Percentiles rank a stretch among this genome's conserved stretches.
These are phyloP conservation scores for Nemotelus nigrinus DNA, from an alignment of 2,888 invertebrate genomes.

Conservation along the genomic window DNA sequence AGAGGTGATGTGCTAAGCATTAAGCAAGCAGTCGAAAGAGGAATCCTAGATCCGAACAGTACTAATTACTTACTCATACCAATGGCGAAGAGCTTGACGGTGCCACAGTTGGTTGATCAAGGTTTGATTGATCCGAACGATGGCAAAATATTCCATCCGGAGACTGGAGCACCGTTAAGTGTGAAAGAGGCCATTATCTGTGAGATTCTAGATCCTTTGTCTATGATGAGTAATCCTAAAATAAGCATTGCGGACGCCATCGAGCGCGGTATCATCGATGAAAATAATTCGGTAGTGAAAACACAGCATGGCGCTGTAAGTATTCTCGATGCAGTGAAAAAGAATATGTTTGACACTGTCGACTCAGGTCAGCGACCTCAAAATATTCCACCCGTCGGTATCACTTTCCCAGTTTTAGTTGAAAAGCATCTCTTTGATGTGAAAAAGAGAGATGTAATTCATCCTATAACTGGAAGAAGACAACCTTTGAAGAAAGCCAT, in stretches of 20 bases:
- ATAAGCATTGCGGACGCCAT: constrained; percentile 83
- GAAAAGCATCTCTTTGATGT: constrained; percentile 78
- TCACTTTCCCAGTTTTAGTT: constrained; percentile 84
- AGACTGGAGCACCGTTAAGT: constrained; percentile 81
- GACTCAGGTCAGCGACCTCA: constrained; percentile 63
- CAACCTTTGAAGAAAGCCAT: constrained; percentile 77
- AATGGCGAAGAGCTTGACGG: constrained; percentile 79
- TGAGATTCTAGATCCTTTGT: constrained; percentile 86
- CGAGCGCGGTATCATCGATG: constrained; percentile 75
- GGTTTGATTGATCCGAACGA: constrained; percentile 81
- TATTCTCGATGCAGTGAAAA: constrained; percentile 77
- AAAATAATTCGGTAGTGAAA: constrained; percentile 74
- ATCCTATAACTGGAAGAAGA: constrained; percentile 77
- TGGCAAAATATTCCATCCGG: constrained; percentile 85
- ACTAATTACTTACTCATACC: constrained; percentile 82
- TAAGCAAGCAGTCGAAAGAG: constrained; percentile 83
- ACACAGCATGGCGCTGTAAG: constrained; percentile 72
- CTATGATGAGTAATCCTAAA: constrained; percentile 73
- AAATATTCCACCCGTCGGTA: constrained; percentile 80
- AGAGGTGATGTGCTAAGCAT: constrained; percentile 83
- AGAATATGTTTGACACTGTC: constrained; percentile 69
- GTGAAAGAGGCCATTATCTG: constrained; percentile 86
- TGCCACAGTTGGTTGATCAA: constrained; percentile 85
- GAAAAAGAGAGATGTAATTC: constrained; percentile 72
- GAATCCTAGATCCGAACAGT: constrained; percentile 81